Percentiles rank a stretch among this genome's conserved stretches.
Conservation (phyloP, 2,888 invertebrate genomes). For the Cephus nigrinus region DNA sequence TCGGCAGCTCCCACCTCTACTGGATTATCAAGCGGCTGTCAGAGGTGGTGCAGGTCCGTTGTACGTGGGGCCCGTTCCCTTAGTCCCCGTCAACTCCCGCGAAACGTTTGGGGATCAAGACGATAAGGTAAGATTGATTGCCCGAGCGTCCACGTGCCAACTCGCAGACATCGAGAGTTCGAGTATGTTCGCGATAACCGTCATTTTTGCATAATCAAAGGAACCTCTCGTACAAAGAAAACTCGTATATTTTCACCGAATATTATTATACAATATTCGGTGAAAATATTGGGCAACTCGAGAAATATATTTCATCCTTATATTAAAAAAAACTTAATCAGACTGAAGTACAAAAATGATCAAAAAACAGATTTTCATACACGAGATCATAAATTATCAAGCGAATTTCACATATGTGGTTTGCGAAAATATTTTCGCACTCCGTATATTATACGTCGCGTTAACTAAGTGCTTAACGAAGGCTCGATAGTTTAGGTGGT, state of each 20-base stretch:
- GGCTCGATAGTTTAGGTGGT: slow-evolving; percentile 6
- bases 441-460: neutral
- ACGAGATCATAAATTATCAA: neutral
- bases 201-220: slow-evolving; percentile 16
- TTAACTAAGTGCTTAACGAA: slow-evolving; percentile 17
- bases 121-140: slow-evolving; percentile 34
- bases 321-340: neutral
- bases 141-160: slow-evolving; percentile 13
- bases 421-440: neutral
- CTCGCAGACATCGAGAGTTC: neutral
- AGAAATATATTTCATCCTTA: neutral
- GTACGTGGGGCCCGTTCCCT: neutral
- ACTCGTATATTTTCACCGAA: neutral
- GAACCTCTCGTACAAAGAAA: neutral
- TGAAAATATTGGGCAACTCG: neutral
- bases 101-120: slow-evolving; percentile 13
- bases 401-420: neutral
- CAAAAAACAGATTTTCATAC: neutral
- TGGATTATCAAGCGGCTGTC: slow-evolving; percentile 32
- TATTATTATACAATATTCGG: neutral
- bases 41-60: slow-evolving; percentile 20
- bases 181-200: slow-evolving; percentile 12
- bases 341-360: neutral
- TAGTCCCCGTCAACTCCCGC: slow-evolving; percentile 13
- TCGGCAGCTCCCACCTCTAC: slow-evolving; percentile 20